Percentiles rank a stretch among this genome's conserved stretches.
phyloP scores from a whole-genome alignment of 1,140 invertebrate genomes.

The Bicyclus anynana region DNA sequence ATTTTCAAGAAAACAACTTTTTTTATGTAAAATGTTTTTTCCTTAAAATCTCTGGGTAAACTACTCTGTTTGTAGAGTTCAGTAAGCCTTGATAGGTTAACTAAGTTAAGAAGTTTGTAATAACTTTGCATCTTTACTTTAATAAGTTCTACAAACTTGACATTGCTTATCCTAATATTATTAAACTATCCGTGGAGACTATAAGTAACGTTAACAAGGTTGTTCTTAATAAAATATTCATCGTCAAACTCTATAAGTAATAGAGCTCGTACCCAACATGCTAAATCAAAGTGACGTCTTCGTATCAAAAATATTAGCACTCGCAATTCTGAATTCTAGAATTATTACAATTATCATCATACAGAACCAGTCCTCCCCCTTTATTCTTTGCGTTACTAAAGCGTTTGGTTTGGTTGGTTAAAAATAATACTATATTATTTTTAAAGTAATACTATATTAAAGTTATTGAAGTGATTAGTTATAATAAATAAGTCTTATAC shows the following conservation, averaged over 20 bases:
- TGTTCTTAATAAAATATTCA: too few species aligned
- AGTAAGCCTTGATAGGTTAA: not conserved
- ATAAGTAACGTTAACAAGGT: too few species aligned
- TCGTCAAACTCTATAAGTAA: too few species aligned
- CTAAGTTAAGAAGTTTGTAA: not conserved
- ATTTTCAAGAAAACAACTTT: not conserved
- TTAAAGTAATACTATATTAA: not conserved
- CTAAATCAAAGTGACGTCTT: too few species aligned
- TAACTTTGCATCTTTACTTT: not conserved
- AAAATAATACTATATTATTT: too few species aligned
- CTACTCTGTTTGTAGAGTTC: not conserved
- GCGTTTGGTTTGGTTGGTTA: too few species aligned
- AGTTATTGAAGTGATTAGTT: not conserved
- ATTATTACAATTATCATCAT: too few species aligned
- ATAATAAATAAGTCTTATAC: not conserved
- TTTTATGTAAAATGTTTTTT: not conserved
- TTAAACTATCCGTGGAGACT: conserved; percentile 7
- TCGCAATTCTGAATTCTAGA: too few species aligned
- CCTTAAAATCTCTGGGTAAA: not conserved
- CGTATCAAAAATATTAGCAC: too few species aligned
- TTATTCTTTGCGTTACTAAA: too few species aligned
- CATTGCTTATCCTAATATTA: conserved; percentile 1
- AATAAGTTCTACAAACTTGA: conserved; percentile 1
- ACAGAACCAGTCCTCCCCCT: too few species aligned
- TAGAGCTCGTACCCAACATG: too few species aligned